phyloP scores from a whole-genome alignment of 2,113 vertebrate genomes.

The Cephalophus harveyi region DNA sequence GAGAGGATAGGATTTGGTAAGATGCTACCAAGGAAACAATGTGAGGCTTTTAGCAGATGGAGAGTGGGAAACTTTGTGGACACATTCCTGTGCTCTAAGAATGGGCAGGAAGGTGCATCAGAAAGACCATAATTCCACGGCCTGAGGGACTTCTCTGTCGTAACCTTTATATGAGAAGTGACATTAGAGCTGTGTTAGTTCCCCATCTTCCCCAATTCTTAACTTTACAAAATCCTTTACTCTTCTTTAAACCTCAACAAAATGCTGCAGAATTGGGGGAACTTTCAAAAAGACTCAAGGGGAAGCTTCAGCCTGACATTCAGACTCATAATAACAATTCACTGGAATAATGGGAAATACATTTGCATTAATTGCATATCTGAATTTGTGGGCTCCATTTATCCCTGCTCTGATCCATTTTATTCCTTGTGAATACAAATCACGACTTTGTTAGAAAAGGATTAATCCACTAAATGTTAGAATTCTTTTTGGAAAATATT shows the following conservation, averaged over 20 bases:
- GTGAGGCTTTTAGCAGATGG: background rate
- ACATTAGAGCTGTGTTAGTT: background rate
- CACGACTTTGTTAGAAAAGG: background rate
- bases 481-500: background rate
- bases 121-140: background rate
- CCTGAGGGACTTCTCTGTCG: background rate
- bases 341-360: background rate
- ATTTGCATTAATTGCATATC: background rate
- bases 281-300: background rate
- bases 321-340: background rate
- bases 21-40: background rate
- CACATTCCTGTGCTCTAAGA: background rate
- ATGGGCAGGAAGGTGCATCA: background rate
- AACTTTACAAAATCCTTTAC: background rate
- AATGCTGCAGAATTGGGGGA: background rate
- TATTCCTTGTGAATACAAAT: background rate
- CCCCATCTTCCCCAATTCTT: background rate
- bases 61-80: background rate
- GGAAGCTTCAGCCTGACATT: background rate
- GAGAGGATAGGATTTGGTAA: background rate
- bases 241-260: background rate
- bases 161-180: background rate
- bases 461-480: background rate
- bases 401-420: background rate
- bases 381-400: background rate